Evolutionary conservation across 2,113 vertebrate genomes (phyloP).

Genomic region (Coracopsis vasa): DNA sequence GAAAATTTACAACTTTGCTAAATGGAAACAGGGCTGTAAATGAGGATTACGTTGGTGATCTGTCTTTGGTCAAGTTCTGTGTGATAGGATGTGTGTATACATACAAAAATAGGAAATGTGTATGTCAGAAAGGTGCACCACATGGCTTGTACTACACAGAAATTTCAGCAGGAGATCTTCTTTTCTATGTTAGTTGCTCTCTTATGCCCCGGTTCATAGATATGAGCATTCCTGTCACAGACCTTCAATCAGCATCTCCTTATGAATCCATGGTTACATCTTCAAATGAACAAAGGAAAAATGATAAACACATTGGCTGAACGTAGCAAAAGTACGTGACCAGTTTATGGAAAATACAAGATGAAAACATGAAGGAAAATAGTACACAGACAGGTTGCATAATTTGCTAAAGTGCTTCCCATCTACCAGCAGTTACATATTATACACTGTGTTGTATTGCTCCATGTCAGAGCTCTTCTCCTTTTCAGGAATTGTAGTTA

Average conservation of each 20-base stretch:
- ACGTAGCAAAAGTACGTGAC: background rate
- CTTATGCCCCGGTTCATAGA: background rate
- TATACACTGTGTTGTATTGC: background rate
- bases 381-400: background rate
- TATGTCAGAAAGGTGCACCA: background rate
- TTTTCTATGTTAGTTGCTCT: background rate
- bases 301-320: background rate
- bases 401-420: background rate
- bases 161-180: background rate
- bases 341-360: background rate
- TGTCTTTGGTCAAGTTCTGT: background rate
- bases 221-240: background rate
- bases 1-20: background rate
- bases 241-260: background rate
- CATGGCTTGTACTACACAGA: background rate
- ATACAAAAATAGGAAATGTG: background rate
- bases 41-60: background rate
- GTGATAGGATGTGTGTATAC: background rate
- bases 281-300: background rate
- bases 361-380: background rate
- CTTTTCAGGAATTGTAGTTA: background rate
- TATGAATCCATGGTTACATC: background rate
- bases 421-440: background rate
- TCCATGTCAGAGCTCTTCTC: background rate
- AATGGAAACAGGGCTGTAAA: background rate